Conservation (phyloP, 2,797 vertebrate species). For the Falco biarmicus region DNA sequence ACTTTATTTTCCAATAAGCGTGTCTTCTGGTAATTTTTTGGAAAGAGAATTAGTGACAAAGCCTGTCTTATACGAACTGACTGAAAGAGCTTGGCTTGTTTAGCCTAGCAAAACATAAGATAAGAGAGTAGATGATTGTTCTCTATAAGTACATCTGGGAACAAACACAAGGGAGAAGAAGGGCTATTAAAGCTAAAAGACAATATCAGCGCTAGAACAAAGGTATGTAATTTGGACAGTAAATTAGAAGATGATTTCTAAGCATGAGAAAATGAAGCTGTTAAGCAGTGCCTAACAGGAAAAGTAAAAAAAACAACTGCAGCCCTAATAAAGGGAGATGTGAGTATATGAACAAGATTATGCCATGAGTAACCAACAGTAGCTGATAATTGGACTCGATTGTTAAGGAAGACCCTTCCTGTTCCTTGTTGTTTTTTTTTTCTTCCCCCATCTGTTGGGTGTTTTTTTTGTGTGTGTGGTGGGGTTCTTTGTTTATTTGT, state of each 20-base stretch:
- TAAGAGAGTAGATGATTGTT: constrained; percentile 30
- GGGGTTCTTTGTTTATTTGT: background rate
- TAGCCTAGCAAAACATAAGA: constrained; percentile 26
- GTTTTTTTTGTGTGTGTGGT: too few relatives aligned
- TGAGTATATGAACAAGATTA: background rate
- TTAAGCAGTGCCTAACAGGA: background rate
- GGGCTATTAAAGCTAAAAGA: background rate
- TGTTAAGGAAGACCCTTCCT: background rate
- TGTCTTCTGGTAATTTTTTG: background rate
- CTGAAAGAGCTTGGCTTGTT: constrained; percentile 29
- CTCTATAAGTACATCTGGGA: background rate
- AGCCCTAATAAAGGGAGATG: background rate
- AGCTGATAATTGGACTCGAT: background rate
- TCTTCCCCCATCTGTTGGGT: background rate
- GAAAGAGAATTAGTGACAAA: constrained; percentile 4
- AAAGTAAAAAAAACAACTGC: background rate
- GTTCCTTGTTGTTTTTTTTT: rapidly evolving
- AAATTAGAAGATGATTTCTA: constrained; percentile 43
- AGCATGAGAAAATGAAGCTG: constrained; percentile 8
- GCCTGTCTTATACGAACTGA: background rate
- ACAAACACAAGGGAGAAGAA: background rate
- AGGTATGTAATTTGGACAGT: constrained; percentile 29
- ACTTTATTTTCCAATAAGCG: background rate
- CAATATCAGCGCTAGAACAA: background rate
- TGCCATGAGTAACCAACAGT: background rate